Evolutionary conservation across 1,140 invertebrate genomes (phyloP).

Genomic region (Pseudomyrmex concolor): DNA sequence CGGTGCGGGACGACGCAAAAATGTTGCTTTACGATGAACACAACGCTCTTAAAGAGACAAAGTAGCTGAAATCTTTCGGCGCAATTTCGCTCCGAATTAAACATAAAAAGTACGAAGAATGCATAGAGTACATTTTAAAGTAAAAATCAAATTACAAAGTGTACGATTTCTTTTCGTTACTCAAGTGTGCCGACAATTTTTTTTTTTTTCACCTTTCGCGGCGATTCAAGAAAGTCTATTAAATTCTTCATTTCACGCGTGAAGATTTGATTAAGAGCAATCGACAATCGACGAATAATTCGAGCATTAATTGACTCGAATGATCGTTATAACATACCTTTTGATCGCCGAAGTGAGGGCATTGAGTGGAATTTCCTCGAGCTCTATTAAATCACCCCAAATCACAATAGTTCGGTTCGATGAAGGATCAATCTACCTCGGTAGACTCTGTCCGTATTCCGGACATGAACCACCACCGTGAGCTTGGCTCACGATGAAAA

Average conservation of each 20-base stretch:
- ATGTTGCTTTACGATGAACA: slow-evolving; percentile 48
- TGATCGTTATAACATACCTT: background rate
- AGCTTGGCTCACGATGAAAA: no score
- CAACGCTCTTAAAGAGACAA: slow-evolving; percentile 34
- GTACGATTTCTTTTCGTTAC: background rate
- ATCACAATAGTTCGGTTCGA: background rate
- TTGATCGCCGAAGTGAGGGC: background rate
- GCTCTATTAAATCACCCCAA: slow-evolving; percentile 21
- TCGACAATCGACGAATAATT: background rate
- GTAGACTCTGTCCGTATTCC: background rate
- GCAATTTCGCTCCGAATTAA: background rate
- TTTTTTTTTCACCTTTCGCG: no score
- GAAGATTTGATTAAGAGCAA: background rate
- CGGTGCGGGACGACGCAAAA: slow-evolving; percentile 37
- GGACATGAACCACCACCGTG: no score
- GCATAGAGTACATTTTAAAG: no score
- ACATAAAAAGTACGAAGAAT: no score
- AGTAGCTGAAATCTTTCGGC: background rate
- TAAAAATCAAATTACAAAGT: no score
- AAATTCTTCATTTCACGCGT: no score
- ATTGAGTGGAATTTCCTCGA: slow-evolving; percentile 12
- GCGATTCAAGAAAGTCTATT: no score
- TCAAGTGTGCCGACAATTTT: background rate
- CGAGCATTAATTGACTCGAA: background rate
- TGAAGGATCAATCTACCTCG: slow-evolving; percentile 3